Conservation (phyloP, 2,797 vertebrate genomes). For the Ibycter americanus region DNA sequence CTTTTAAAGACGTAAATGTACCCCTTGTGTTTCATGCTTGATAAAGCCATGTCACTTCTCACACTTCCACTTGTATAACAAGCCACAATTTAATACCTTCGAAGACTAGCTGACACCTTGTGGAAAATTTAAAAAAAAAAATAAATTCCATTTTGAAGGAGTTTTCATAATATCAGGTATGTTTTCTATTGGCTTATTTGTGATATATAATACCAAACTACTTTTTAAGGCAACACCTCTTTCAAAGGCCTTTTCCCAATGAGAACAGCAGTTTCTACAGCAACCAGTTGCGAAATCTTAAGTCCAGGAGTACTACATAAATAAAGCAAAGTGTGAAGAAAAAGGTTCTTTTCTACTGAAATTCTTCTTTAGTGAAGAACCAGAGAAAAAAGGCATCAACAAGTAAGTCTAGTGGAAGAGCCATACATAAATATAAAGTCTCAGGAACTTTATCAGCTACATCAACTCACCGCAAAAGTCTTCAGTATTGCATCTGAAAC, state of each 20-base stretch:
- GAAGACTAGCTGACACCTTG: background rate
- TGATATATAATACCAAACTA: background rate
- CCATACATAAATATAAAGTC: background rate
- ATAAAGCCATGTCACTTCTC: background rate
- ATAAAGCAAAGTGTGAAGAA: background rate
- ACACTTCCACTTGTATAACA: background rate
- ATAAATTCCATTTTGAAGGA: background rate
- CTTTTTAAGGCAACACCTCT: background rate
- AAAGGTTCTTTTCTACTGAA: background rate
- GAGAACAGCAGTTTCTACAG: background rate
- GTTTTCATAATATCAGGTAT: background rate
- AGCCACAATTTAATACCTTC: background rate
- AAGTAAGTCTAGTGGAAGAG: background rate
- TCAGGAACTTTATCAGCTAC: background rate
- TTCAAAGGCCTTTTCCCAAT: background rate
- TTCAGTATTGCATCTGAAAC: background rate
- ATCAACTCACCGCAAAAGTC: background rate
- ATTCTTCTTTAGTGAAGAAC: background rate
- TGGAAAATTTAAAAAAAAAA: background rate
- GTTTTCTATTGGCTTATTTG: background rate
- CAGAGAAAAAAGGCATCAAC: background rate
- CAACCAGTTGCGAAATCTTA: slow-evolving; percentile 1
- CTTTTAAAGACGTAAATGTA: background rate
- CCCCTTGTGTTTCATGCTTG: background rate
- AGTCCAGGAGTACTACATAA: background rate